Base-by-base conservation (phyloP, 1,140 invertebrate species). In the Psilanteris sp. region DNA sequence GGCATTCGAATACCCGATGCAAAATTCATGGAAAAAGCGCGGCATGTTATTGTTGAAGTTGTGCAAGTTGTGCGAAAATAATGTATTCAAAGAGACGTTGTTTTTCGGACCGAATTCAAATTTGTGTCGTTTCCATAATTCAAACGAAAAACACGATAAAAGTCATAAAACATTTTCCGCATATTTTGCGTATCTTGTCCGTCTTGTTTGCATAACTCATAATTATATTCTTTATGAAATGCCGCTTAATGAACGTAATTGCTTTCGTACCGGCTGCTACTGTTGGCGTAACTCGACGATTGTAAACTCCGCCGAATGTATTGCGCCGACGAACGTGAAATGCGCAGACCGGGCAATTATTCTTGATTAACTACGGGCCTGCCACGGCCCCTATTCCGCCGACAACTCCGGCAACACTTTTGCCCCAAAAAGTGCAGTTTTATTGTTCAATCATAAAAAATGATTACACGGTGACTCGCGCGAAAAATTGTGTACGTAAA, bases 271-370 rank as follows among this genome's bases (percentile, higher is more conserved):
- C 68, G 52, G 59, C 70, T 71, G 57, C 66, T 73, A 80, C 68
- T 77, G 79, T 79, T 32, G 36, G 68, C 52, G 78, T 80, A 77
- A 55, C 55, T 67, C 79, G 79, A 78, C 74, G 81, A 82, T 81
- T 81, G 79, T 79, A 74, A 73, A 76, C 43, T 29, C 68, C 11
- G 52, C 32, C 52, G 72, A 67, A 71, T 68, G 54, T 72, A 72
- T 68, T 39, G 34, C 68, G 29, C 34, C 3, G 32, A 29, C 54
- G 50, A 14, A 62, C 66, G 41, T 44, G 27, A 10, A 62, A 50
- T 46, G 62, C 14, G 55, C 50, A 36, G 39, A 20, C 36, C 52
- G 26, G 43, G 70, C 77, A 78, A 80, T 81, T 82, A 79, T 55
- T 82, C 79, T 79, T 77, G 76, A 83, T 81, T 83, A 81, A 80